Evolutionary conservation across 2,797 vertebrate genomes (phyloP), one percentile per base, ranked within the genome.

Genomic region (Agapornis canus): DNA sequence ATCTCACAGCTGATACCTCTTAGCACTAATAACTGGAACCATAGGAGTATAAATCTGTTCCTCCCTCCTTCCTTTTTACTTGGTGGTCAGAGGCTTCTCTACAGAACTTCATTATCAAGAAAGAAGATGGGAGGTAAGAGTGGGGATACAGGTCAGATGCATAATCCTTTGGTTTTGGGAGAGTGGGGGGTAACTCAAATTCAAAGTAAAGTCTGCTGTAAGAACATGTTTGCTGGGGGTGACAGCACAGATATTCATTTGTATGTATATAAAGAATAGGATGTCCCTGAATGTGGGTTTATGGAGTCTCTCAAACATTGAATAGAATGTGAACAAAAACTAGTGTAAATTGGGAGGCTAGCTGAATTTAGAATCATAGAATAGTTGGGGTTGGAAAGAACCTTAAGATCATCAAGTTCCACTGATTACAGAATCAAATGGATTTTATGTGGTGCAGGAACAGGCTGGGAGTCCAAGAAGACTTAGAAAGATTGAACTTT

Each of bases 1-100:
- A 35, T 63, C 21, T 83, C 61, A 5, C 23, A 66, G 37, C 32
- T 86, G 49, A 19, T 69, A 4, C 11, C 9, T 31, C 8, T 51
- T 47, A 82, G 60, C 40, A 25, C 26, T 45, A 31, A 26, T 25
- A 59, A 79, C 13, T 22, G 75, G 40, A 79, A 8, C 29, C 17
- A 2, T 8, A 52, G n/a, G n/a, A 31, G 6, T 42, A 10, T 15
- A 27, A 11, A 5, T 73, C 2, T 29, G 7, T 60, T 5, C 3
- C 13, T 82, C 43, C 6, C 31, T 47, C 27, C 14, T 68, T 40
- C 23, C 26, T 59, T 47, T 29, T 63, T 26, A 1, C 14, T 26
- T 21, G 14, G 16, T 76, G 64, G n/a, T 23, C 60, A 60, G 10
- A 63, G 56, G 37, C 23, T 43, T 88, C 31, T 80, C 35, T 64